A percentile compares a stretch with the other conserved stretches of the same genome.
These are phyloP conservation scores for Sebastes cheni DNA, from an alignment of 2,797 vertebrate species.

Conservation along the genomic window DNA sequence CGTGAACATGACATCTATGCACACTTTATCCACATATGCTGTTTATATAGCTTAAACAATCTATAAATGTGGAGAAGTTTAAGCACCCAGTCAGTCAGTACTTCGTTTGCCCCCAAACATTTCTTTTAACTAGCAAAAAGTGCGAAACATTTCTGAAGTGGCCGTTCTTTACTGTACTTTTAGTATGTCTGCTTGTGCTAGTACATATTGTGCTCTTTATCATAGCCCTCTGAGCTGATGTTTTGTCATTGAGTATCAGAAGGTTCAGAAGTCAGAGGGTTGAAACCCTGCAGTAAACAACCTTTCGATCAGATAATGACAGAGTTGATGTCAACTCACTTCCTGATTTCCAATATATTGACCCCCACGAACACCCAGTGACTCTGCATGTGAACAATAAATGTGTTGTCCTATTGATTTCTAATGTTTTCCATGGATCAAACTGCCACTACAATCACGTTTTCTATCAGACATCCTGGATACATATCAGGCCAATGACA, in stretches of 20 bases:
- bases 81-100: not conserved
- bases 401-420: conserved; percentile 26
- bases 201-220: not conserved
- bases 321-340: not conserved
- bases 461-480: not conserved
- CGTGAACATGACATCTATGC: not conserved
- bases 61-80: not conserved
- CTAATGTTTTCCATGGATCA: conserved; percentile 16
- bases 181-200: not conserved
- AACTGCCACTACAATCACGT: not conserved
- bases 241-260: not conserved
- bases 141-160: not conserved
- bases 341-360: not conserved
- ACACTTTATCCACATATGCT: not conserved
- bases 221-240: not conserved
- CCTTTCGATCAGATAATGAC: not conserved
- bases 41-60: not conserved
- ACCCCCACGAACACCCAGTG: not conserved
- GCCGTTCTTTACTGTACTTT: not conserved
- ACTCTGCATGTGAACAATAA: not conserved
- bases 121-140: not conserved
- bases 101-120: not conserved
- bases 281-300: not conserved
- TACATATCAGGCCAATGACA: not conserved
- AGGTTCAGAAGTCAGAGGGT: not conserved